Conservation (phyloP, 2,797 vertebrate genomes). For the Numenius phaeopus region DNA sequence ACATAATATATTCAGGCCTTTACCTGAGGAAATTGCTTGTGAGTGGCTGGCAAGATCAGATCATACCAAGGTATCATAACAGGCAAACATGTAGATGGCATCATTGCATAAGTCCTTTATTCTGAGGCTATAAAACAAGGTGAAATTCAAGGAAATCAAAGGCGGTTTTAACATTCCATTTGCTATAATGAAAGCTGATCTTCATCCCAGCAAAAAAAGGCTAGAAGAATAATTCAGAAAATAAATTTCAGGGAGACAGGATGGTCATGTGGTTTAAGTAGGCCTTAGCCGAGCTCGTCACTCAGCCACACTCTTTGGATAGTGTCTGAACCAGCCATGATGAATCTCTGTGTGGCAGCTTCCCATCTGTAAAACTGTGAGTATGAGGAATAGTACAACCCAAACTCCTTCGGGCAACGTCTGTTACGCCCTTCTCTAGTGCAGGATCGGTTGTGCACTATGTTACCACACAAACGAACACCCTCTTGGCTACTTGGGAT, state of each 20-base stretch:
- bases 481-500: background rate
- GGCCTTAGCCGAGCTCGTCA: background rate
- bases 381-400: background rate
- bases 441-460: background rate
- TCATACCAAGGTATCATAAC: background rate
- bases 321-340: background rate
- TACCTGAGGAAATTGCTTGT: background rate
- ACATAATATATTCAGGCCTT: background rate
- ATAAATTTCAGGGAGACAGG: background rate
- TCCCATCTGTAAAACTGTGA: background rate
- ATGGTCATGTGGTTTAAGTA: background rate
- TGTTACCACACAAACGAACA: accelerated
- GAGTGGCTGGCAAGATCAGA: background rate
- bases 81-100: background rate
- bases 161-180: background rate
- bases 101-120: background rate
- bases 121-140: background rate
- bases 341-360: background rate
- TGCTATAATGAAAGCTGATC: background rate
- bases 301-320: background rate
- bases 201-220: background rate
- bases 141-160: background rate
- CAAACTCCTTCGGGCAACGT: background rate
- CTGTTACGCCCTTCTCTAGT: background rate
- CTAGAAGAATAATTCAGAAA: background rate